Percentiles rank a stretch among this genome's conserved stretches.
Evolutionary conservation across 64 coral and sea anemone species (phyloP).

Genomic region (Pocillopora damicornis): DNA sequence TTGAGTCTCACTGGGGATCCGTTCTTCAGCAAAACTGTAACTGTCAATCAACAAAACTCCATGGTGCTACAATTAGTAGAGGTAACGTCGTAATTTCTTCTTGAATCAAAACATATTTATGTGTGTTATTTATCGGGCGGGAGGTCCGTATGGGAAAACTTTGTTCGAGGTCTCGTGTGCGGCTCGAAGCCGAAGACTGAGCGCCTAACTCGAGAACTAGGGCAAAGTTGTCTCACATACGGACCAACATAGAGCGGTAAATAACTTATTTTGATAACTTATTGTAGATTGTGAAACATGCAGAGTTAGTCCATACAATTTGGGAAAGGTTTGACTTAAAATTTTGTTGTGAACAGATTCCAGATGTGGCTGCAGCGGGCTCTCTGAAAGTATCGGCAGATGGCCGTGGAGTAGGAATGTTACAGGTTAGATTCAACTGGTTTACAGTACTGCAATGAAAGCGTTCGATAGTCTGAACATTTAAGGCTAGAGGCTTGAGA

Average conservation of each 20-base stretch:
- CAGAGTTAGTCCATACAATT: too few relatives aligned
- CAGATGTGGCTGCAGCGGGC: constrained; percentile 54
- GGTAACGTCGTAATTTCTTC: constrained; percentile 10
- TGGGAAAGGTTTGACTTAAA: background rate
- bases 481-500: too few relatives aligned
- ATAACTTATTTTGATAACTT: too few relatives aligned
- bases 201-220: too few relatives aligned
- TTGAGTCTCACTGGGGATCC: constrained; percentile 31
- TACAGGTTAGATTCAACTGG: constrained; percentile 22
- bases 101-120: background rate
- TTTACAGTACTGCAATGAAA: background rate
- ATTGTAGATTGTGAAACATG: too few relatives aligned
- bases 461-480: background rate
- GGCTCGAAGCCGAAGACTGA: too few relatives aligned
- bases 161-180: too few relatives aligned
- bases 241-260: too few relatives aligned
- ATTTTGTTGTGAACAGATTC: constrained; percentile 40
- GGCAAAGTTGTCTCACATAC: too few relatives aligned
- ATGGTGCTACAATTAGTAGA: constrained; percentile 69
- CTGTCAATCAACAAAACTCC: constrained; percentile 58
- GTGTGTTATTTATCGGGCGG: too few relatives aligned
- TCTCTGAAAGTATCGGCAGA: constrained; percentile 32
- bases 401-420: constrained; percentile 59
- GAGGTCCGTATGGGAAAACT: too few relatives aligned
- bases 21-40: constrained; percentile 37